Percentiles rank a stretch among this genome's conserved stretches.
These are phyloP conservation scores for Dryoscopus gambensis DNA, from an alignment of 2,113 vertebrate species.

Conservation along the genomic window DNA sequence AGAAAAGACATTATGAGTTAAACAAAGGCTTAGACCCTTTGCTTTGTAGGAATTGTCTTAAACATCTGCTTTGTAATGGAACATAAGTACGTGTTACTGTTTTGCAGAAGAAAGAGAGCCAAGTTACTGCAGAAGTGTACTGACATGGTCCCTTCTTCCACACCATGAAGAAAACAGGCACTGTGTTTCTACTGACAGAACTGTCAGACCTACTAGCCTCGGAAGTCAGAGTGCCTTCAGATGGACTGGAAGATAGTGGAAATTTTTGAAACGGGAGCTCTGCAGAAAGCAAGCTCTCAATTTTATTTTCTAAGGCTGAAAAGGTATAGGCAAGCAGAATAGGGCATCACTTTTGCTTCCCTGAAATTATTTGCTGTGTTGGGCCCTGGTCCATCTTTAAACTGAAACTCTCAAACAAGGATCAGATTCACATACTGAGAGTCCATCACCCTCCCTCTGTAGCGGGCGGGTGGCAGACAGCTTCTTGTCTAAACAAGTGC, in stretches of 20 bases:
- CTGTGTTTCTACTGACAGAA: not conserved
- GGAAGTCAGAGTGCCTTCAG: not conserved
- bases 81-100: not conserved
- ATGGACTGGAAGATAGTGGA: not conserved
- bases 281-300: not conserved
- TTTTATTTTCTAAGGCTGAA: not conserved
- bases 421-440: not conserved
- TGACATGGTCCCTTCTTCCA: not conserved
- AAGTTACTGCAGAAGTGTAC: not conserved
- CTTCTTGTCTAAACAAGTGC: not conserved
- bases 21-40: not conserved
- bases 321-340: not conserved
- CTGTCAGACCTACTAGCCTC: not conserved
- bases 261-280: not conserved
- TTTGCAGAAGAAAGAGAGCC: not conserved
- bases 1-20: not conserved
- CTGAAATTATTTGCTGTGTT: not conserved
- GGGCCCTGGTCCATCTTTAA: not conserved
- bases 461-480: not conserved
- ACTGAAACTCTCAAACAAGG: not conserved
- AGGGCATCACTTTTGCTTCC: not conserved
- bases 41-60: not conserved
- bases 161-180: not conserved
- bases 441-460: not conserved
- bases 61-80: not conserved